Percentiles rank a stretch among this genome's conserved stretches.
Conservation (phyloP, 2,113 vertebrate species). For the Candoia aspera region DNA sequence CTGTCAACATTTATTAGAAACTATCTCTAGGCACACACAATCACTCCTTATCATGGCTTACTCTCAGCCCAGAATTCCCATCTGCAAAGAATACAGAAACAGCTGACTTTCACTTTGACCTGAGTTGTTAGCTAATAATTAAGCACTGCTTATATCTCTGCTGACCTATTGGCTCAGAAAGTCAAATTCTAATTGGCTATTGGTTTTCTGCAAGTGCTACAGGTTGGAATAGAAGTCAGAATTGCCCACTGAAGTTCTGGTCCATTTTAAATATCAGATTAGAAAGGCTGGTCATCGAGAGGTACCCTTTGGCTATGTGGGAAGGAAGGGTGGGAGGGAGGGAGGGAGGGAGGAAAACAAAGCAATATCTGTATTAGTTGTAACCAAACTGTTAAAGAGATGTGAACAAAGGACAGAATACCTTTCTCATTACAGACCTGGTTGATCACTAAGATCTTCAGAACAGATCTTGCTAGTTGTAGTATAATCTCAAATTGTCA, state of each 20-base stretch:
- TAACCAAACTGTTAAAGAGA: no score
- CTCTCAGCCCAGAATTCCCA: background rate
- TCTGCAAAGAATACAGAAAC: background rate
- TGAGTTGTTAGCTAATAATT: background rate
- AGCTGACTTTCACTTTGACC: background rate
- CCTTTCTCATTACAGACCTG: no score
- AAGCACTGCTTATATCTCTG: background rate
- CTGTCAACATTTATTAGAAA: background rate
- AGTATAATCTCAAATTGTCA: background rate
- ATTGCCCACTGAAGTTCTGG: background rate
- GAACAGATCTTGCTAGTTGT: background rate
- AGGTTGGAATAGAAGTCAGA: background rate
- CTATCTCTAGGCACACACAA: background rate
- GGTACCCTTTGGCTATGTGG: no score
- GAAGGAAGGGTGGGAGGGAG: background rate
- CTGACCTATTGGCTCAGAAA: background rate
- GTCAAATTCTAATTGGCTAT: background rate
- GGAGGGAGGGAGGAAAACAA: background rate
- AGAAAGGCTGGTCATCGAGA: background rate
- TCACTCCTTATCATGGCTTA: background rate
- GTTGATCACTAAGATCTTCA: background rate
- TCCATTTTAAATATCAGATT: background rate
- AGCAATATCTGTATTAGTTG: no score
- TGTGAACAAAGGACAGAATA: no score
- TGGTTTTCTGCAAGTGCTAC: background rate